Base-by-base conservation (phyloP, 2,113 vertebrate species). In the Fregata magnificens region DNA sequence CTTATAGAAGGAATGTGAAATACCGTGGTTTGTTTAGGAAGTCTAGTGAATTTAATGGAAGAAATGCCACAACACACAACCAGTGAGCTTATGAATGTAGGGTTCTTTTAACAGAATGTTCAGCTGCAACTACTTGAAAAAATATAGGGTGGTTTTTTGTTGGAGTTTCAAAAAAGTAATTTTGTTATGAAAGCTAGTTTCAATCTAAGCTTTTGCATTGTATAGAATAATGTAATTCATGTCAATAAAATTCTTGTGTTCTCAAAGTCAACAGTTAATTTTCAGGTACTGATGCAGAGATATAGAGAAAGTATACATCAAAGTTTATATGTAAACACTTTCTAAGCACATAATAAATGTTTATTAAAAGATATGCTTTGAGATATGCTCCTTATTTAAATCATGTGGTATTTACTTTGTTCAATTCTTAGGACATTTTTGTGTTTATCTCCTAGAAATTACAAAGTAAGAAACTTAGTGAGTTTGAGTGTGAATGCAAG, bases 261-360 rank as follows among this genome's bases (percentile, higher is more conserved):
- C 71, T 94, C 52, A 92, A 94, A 92, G 74, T 95, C 77, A 94
- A 59, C 72, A 90, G 72, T 91, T 96, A 92, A 91, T 96, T 96
- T 98, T 76, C 36, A 42, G 49, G 34, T 61, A 44, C 61, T 65
- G 80, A 93, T 86, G 67, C 58, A 56, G 84, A 96, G 92, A 95
- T 95, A 96, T 16, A 91, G 78, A 36, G 52, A 94, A 87, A 88
- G 10, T 22, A 70, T 87, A 47, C 49, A 94, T 82, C 83, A 90
- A 96, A 95, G 59, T 95, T 94, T 93, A 94, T 86, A 55, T 45
- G 77, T 83, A 96, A 95, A 88, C 53, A 87, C 28, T 59, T 96
- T 93, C 70, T 91, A 96, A 82, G 56, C 52, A 91, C 82, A 74
- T 94, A 95, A 94, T 88, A 88, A 84, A 52, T 80, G 49, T 44